These are phyloP conservation scores for Papilio elwesi DNA, from an alignment of 2,888 invertebrate species.

Conservation along the genomic window DNA sequence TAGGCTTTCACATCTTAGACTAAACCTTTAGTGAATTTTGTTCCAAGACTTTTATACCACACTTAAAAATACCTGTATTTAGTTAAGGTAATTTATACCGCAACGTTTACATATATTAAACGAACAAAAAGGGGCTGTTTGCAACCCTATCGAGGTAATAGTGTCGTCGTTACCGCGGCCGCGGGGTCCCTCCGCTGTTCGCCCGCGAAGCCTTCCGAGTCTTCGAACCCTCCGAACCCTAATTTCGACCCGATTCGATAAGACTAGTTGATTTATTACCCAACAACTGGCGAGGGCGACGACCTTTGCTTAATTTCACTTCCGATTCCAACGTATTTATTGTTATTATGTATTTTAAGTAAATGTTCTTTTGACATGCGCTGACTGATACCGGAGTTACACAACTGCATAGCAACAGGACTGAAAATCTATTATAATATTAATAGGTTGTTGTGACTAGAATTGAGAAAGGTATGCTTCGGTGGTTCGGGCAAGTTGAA, in stretches of 20 bases:
- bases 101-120: not conserved
- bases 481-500: too few species aligned
- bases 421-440: too few species aligned
- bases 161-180: slow-evolving; percentile 45
- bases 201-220: slow-evolving; percentile 3
- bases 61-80: not conserved
- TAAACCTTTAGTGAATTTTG: not conserved
- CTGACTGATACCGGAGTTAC: not conserved
- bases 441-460: not conserved
- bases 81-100: not conserved
- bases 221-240: slow-evolving; percentile 13
- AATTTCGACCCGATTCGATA: slow-evolving; percentile 43
- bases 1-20: too few species aligned
- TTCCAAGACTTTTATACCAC: not conserved
- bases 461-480: too few species aligned
- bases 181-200: not conserved
- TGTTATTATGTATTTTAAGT: not conserved
- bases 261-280: slow-evolving; percentile 45
- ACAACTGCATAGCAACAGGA: not conserved
- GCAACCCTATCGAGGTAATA: slow-evolving; percentile 18
- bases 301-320: slow-evolving; percentile 36
- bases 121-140: slow-evolving; percentile 1
- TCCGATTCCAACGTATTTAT: slow-evolving; percentile 27
- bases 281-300: slow-evolving; percentile 40
- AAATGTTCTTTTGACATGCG: slow-evolving; percentile 12